Percentiles rank a stretch among this genome's conserved stretches.
phyloP scores from a whole-genome alignment of 2,797 vertebrate species.

The Channallabes apus region DNA sequence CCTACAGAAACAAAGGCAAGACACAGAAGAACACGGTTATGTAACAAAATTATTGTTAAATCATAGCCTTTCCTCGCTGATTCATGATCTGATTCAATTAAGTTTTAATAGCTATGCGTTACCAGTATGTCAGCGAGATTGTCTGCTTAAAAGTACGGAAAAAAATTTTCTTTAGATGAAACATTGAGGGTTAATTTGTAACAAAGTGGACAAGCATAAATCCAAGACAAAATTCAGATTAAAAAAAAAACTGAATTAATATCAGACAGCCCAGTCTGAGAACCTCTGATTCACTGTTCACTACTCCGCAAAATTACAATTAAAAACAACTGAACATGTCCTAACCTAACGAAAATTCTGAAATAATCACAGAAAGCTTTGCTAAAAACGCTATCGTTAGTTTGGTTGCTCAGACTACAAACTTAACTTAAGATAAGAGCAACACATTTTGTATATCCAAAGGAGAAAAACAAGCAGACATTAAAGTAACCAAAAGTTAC shows the following conservation, averaged over 20 bases:
- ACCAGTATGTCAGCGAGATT: background rate
- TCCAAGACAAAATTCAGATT: background rate
- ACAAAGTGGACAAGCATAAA: background rate
- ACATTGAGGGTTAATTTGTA: background rate
- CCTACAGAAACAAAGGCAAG: slow-evolving; percentile 69
- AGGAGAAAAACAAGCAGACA: background rate
- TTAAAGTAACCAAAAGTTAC: background rate
- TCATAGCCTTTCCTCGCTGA: background rate
- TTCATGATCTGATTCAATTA: background rate
- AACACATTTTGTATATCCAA: background rate
- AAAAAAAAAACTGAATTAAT: too few relatives aligned
- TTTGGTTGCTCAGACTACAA: background rate
- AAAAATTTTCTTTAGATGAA: background rate
- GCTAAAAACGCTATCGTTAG: too few relatives aligned
- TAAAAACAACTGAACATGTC: background rate
- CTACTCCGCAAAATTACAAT: background rate
- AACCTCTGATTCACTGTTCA: background rate
- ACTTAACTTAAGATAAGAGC: background rate
- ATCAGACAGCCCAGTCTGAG: background rate
- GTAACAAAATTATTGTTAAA: background rate
- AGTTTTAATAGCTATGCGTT: background rate
- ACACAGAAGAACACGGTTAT: background rate
- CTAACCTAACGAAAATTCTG: background rate
- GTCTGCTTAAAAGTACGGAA: background rate
- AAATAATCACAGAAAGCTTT: background rate